Percentiles rank a stretch among this genome's conserved stretches.
These are phyloP conservation scores for Tarsius wallacei DNA, from an alignment of 2,797 vertebrate species.

Conservation along the genomic window DNA sequence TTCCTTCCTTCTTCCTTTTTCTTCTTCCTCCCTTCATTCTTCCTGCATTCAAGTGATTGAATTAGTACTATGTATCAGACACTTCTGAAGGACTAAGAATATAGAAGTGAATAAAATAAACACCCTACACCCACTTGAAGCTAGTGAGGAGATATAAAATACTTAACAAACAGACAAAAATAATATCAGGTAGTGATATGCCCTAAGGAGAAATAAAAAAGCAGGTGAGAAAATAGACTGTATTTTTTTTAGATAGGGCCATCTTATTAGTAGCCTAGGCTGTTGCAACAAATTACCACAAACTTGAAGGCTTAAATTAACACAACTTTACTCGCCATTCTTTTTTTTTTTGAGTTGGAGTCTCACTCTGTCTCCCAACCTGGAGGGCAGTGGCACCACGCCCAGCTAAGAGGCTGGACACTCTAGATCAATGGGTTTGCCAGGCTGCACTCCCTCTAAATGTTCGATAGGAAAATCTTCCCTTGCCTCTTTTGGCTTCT, in stretches of 20 bases:
- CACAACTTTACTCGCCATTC: not conserved
- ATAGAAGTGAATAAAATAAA: not conserved
- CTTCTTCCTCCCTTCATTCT: not conserved
- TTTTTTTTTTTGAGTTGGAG: no score
- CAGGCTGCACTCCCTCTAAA: not conserved
- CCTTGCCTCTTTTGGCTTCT: not conserved
- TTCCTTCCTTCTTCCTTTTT: not conserved
- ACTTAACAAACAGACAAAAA: not conserved
- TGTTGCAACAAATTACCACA: not conserved
- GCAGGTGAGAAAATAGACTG: not conserved
- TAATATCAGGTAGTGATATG: not conserved
- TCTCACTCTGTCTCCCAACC: no score
- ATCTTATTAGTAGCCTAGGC: not conserved
- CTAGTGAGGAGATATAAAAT: not conserved
- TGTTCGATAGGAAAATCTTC: not conserved
- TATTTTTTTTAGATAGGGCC: not conserved
- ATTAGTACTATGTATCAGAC: not conserved
- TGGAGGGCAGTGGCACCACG: no score
- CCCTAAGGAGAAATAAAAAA: constrained; percentile 16
- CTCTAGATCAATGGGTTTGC: not conserved
- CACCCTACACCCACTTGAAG: not conserved
- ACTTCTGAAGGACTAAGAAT: not conserved
- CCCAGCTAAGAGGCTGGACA: not conserved
- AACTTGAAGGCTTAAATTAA: not conserved
- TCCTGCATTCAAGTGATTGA: not conserved